A percentile compares a stretch with the other conserved stretches of the same genome.
phyloP scores from a whole-genome alignment of 30 jellyfish, hydroid and myxozoan species.

The Hydractinia echinata region DNA sequence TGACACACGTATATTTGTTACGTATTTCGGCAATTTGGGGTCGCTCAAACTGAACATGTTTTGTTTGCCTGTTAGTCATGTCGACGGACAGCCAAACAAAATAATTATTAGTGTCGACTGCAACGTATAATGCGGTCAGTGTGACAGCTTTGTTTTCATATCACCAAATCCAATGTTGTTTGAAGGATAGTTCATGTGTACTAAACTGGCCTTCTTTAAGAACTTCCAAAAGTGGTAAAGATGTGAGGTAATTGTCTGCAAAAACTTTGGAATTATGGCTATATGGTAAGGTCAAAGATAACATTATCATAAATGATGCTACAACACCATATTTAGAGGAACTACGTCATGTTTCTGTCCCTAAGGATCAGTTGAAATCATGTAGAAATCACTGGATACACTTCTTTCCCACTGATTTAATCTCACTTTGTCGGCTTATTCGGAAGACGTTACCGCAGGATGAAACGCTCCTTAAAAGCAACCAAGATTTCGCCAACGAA shows the following conservation, averaged over 20 bases:
- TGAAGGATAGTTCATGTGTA: not conserved
- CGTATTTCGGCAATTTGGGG: not conserved
- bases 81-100: not conserved
- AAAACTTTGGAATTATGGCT: too few species aligned
- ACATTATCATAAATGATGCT: too few species aligned
- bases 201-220: conserved; percentile 5
- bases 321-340: too few species aligned
- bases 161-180: conserved; percentile 13
- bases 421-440: conserved; percentile 19
- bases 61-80: conserved; percentile 16
- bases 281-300: too few species aligned
- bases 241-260: too few species aligned
- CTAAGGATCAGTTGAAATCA: too few species aligned
- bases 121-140: conserved; percentile 4
- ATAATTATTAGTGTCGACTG: conserved; percentile 5
- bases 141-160: conserved; percentile 20
- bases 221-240: not conserved
- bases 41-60: conserved; percentile 10
- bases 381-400: too few species aligned
- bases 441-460: conserved; percentile 1
- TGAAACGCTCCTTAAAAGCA: conserved; percentile 27
- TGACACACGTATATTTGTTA: conserved; percentile 15
- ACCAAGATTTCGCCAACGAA: conserved; percentile 16
- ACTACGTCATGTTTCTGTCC: too few species aligned
- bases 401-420: too few species aligned